Conservation (phyloP, 2,113 vertebrate genomes). For the Puffinus mauretanicus region DNA sequence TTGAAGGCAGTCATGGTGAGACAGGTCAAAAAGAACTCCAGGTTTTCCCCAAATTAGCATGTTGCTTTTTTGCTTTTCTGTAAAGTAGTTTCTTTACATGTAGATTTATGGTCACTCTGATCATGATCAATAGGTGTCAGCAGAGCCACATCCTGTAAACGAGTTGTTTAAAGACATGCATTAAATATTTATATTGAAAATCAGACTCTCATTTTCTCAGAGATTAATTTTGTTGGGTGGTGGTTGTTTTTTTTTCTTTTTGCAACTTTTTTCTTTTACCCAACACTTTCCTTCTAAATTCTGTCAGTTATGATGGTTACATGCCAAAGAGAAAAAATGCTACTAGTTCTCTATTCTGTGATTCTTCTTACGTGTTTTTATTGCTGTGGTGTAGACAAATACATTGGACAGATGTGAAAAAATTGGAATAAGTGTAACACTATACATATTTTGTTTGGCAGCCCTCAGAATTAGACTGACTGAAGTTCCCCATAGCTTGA, state of each 20-base stretch:
- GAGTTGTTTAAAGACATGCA: background rate
- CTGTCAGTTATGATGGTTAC: background rate
- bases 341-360: background rate
- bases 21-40: background rate
- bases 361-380: background rate
- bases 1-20: background rate
- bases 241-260: background rate
- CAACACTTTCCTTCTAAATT: background rate
- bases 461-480: background rate
- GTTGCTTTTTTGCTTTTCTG: background rate
- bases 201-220: background rate
- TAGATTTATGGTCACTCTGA: background rate
- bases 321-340: background rate
- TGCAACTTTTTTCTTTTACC: background rate
- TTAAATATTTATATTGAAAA: background rate
- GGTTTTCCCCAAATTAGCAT: background rate
- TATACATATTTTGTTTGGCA: background rate
- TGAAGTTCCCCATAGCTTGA: background rate
- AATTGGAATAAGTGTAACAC: background rate
- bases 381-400: background rate
- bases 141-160: slow-evolving; percentile 46
- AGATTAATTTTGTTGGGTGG: background rate
- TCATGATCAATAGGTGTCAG: slow-evolving; percentile 48
- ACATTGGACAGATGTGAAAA: background rate
- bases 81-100: background rate